phyloP scores from a whole-genome alignment of 2,888 invertebrate genomes.

The Heliconius ismenius region DNA sequence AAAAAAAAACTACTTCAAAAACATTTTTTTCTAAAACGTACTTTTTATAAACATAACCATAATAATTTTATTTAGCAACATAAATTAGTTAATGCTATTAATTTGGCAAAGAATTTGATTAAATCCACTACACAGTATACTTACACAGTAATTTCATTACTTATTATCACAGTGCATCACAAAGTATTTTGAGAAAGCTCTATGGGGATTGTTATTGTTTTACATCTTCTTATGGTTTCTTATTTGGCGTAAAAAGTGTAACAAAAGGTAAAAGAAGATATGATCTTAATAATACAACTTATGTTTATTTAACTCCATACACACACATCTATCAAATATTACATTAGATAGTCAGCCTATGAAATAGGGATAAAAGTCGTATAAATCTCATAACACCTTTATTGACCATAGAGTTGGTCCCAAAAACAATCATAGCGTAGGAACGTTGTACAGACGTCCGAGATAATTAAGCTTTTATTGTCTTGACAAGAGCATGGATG shows the following conservation, averaged over 20 bases:
- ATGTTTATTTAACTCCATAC: not conserved
- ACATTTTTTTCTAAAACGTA: too few relatives aligned
- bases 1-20: too few relatives aligned
- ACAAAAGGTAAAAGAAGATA: not conserved
- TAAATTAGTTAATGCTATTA: too few relatives aligned
- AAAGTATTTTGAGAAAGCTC: too few relatives aligned
- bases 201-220: too few relatives aligned
- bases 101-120: too few relatives aligned
- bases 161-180: too few relatives aligned
- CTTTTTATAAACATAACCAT: too few relatives aligned
- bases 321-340: not conserved
- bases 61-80: too few relatives aligned
- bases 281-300: not conserved
- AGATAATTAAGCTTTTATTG: constrained; percentile 45
- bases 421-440: constrained; percentile 32
- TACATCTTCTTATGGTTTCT: too few relatives aligned
- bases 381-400: constrained; percentile 28
- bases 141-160: too few relatives aligned
- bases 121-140: too few relatives aligned
- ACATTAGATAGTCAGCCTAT: not conserved
- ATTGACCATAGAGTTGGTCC: constrained; percentile 13
- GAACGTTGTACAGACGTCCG: constrained; percentile 21
- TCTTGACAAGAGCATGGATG: constrained; percentile 41
- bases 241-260: not conserved
- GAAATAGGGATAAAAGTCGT: not conserved